Conservation (phyloP, 2,113 vertebrate genomes). For the Xenopus tropicalis region DNA sequence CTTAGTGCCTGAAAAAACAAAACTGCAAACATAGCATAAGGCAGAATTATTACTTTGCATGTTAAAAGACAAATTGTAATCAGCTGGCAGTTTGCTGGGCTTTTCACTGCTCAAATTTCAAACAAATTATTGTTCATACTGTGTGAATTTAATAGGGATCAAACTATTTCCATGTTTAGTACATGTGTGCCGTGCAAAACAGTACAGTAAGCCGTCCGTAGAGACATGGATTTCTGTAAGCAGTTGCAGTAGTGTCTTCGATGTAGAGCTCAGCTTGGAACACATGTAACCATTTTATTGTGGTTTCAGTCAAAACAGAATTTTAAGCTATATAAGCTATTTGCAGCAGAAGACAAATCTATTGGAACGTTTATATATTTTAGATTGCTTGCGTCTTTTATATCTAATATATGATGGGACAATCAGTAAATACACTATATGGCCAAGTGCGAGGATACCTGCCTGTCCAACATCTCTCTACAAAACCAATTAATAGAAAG, state of each 20-base stretch:
- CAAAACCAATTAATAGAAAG: too few species aligned
- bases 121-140: slow-evolving; percentile 59
- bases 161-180: slow-evolving; percentile 58
- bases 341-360: slow-evolving; percentile 27
- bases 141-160: slow-evolving; percentile 52
- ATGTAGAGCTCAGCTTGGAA: slow-evolving; percentile 50
- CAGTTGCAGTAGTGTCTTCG: slow-evolving; percentile 46
- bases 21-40: too few species aligned
- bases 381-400: too few species aligned
- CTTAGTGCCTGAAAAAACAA: too few species aligned
- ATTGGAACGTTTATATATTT: too few species aligned
- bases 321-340: slow-evolving; percentile 38
- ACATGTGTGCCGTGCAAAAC: slow-evolving; percentile 46
- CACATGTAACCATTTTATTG: slow-evolving; percentile 58
- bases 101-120: slow-evolving; percentile 65
- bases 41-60: too few species aligned
- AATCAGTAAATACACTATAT: too few species aligned
- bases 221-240: slow-evolving; percentile 49
- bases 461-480: too few species aligned
- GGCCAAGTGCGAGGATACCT: too few species aligned
- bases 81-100: slow-evolving; percentile 61
- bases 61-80: slow-evolving; percentile 47
- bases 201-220: slow-evolving; percentile 40
- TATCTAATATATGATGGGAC: too few species aligned
- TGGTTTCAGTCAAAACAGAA: slow-evolving; percentile 49